phyloP scores from a whole-genome alignment of 2,797 vertebrate species.

The Mus minutoides region DNA sequence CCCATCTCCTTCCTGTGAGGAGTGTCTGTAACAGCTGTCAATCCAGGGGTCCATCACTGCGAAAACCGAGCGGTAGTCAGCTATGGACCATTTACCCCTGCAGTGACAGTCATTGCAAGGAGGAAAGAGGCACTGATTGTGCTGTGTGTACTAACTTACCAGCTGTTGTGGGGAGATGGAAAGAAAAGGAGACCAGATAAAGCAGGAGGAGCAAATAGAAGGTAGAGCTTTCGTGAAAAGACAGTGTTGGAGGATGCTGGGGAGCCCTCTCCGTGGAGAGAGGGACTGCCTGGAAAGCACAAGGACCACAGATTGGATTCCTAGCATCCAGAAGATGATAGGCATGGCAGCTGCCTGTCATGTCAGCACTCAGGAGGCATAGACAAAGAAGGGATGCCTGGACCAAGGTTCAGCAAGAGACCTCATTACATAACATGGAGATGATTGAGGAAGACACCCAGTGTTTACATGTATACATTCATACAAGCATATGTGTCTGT shows the following conservation, averaged over 20 bases:
- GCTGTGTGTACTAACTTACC: too few relatives aligned
- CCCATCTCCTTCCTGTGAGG: neutral
- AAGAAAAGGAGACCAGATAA: neutral
- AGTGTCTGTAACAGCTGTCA: too few relatives aligned
- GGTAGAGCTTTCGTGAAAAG: neutral
- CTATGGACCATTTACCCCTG: neutral
- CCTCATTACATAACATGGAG: neutral
- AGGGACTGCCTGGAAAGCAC: neutral
- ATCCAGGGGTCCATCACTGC: neutral
- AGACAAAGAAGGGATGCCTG: neutral
- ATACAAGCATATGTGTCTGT: neutral
- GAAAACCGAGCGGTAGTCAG: neutral
- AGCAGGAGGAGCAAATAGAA: neutral
- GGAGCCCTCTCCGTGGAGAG: neutral
- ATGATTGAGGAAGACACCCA: neutral
- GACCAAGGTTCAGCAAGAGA: neutral
- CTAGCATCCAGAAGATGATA: neutral
- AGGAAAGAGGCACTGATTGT: neutral
- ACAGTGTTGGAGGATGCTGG: neutral
- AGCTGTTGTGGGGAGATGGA: neutral
- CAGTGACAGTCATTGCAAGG: too few relatives aligned
- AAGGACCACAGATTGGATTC: neutral
- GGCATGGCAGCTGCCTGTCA: neutral
- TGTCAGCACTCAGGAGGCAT: neutral
- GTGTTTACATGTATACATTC: neutral